Percentiles rank a stretch among this genome's conserved stretches.
These are phyloP conservation scores for Heliconius ethilla DNA, from an alignment of 2,888 invertebrate genomes.

Conservation along the genomic window DNA sequence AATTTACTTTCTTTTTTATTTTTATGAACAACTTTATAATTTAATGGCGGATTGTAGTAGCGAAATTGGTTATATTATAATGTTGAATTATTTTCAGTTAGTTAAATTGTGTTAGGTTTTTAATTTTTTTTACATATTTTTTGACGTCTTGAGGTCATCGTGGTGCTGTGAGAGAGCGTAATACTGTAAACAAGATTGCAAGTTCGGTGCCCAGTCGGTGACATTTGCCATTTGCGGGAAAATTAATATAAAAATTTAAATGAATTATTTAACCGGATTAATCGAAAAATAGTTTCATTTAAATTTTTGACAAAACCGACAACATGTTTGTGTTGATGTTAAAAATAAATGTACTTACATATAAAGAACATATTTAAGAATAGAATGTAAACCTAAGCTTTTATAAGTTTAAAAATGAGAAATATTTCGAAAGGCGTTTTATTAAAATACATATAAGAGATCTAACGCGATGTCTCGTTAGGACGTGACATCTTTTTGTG, in stretches of 20 bases:
- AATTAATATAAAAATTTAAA: too few species aligned
- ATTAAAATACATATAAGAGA: slow-evolving; percentile 12
- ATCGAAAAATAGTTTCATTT: too few species aligned
- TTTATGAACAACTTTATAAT: slow-evolving; percentile 13
- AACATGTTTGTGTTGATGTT: too few species aligned
- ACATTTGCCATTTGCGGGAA: too few species aligned
- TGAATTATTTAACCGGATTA: too few species aligned
- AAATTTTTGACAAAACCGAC: too few species aligned
- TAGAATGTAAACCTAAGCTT: neutral
- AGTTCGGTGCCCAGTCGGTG: too few species aligned
- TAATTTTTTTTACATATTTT: neutral
- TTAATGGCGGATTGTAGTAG: slow-evolving; percentile 7
- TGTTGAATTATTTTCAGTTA: neutral
- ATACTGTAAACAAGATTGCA: too few species aligned
- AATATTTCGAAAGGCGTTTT: neutral
- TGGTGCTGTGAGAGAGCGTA: too few species aligned
- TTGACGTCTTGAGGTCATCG: too few species aligned
- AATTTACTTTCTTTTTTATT: slow-evolving; percentile 20
- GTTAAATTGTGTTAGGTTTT: neutral
- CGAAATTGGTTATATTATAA: neutral
- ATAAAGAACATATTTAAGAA: neutral
- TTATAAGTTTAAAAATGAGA: neutral
- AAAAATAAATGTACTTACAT: too few species aligned
- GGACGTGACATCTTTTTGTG: slow-evolving; percentile 25
- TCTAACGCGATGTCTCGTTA: slow-evolving; percentile 15